phyloP scores from a whole-genome alignment of 2,888 invertebrate genomes.

The Cremastobaeus sp. region DNA sequence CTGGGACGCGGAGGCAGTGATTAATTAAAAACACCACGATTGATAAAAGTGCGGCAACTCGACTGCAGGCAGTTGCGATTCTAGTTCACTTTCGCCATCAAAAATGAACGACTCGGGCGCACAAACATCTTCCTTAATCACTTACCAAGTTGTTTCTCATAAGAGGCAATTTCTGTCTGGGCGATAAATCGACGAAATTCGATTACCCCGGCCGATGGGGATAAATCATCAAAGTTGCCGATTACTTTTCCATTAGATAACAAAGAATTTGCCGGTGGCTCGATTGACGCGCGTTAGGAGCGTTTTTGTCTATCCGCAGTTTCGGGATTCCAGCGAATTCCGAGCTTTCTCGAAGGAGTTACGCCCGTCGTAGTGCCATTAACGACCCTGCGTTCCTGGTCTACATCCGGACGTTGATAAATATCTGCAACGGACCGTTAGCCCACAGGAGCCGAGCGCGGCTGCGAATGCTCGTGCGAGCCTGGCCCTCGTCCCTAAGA shows the following conservation, averaged over 20 bases:
- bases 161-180: conserved; percentile 34
- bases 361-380: conserved; percentile 59
- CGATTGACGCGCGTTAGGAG: conserved; percentile 45
- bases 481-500: conserved; percentile 58
- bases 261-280: conserved; percentile 50
- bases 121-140: conserved; percentile 22
- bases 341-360: conserved; percentile 59
- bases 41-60: too few relatives aligned
- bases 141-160: conserved; percentile 27
- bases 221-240: conserved; percentile 47
- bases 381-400: conserved; percentile 59
- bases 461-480: conserved; percentile 51
- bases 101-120: too few relatives aligned
- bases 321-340: conserved; percentile 48
- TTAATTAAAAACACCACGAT: too few relatives aligned
- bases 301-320: conserved; percentile 45
- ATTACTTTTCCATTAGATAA: conserved; percentile 56
- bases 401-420: conserved; percentile 62
- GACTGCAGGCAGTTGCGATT: too few relatives aligned
- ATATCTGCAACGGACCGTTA: conserved; percentile 62
- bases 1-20: too few relatives aligned
- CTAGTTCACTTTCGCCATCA: background rate
- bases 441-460: conserved; percentile 52
- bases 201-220: conserved; percentile 28
- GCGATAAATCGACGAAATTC: conserved; percentile 53